Evolutionary conservation across 2,888 invertebrate genomes (phyloP).

Genomic region (Drosophila tripunctata): DNA sequence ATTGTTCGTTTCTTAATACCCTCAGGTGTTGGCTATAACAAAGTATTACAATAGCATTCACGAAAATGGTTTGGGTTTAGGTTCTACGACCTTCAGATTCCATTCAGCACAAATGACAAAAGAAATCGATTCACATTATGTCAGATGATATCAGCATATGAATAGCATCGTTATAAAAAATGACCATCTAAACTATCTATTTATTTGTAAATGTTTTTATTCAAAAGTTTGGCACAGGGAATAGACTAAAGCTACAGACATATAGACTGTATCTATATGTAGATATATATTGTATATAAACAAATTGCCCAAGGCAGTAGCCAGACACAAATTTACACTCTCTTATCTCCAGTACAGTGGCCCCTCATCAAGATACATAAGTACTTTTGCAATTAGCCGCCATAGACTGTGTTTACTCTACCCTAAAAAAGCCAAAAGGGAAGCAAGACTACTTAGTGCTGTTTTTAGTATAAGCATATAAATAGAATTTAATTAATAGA

Average conservation of each 20-base stretch:
- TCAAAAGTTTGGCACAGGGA: constrained; percentile 19
- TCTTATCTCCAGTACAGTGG: constrained; percentile 56
- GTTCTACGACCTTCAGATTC: constrained; percentile 43
- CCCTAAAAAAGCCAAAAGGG: constrained; percentile 8
- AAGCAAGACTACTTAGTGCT: background rate
- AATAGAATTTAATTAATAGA: background rate
- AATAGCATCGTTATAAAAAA: constrained; percentile 47
- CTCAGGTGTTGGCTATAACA: background rate
- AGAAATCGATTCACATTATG: constrained; percentile 42
- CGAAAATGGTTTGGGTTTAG: constrained; percentile 28
- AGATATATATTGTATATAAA: too few species aligned
- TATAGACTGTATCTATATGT: too few species aligned
- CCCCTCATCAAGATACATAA: constrained; percentile 41
- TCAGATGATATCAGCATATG: constrained; percentile 55
- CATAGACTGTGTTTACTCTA: constrained; percentile 24
- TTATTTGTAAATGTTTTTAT: constrained; percentile 41
- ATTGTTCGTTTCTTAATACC: background rate
- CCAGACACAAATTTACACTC: constrained; percentile 54
- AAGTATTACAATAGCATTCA: background rate
- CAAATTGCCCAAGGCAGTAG: constrained; percentile 32
- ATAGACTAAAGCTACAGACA: background rate
- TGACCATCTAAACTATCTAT: constrained; percentile 23
- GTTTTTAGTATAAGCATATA: background rate
- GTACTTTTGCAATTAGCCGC: constrained; percentile 59
- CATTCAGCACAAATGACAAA: constrained; percentile 17